phyloP scores from a whole-genome alignment of 2,888 invertebrate genomes.

The Amphipyra berbera region DNA sequence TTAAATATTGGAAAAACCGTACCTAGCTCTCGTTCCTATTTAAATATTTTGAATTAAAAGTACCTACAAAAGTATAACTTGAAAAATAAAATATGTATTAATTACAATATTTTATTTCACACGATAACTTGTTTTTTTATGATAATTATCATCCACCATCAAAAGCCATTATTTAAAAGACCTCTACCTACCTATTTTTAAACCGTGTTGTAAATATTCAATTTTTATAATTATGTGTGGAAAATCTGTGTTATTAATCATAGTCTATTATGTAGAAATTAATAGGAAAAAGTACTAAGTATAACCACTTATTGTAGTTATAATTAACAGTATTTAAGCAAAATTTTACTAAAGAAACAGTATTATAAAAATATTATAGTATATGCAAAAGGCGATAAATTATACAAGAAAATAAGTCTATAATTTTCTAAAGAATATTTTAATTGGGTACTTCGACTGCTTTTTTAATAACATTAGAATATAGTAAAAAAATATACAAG shows the following conservation, averaged over 20 bases:
- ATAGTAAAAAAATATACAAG: too few species aligned
- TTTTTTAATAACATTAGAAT: too few species aligned
- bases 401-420: neutral
- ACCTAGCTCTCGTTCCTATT: constrained; percentile 1
- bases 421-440: too few species aligned
- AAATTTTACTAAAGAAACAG: constrained; percentile 10
- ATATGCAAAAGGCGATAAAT: neutral
- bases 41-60: too few species aligned
- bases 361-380: constrained; percentile 22
- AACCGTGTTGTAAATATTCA: constrained; percentile 46
- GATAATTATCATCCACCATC: too few species aligned
- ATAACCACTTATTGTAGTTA: neutral
- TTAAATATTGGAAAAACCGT: constrained; percentile 3
- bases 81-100: too few species aligned
- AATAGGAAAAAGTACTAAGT: constrained; percentile 19
- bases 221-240: constrained; percentile 54
- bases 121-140: too few species aligned
- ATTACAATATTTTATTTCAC: too few species aligned
- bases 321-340: constrained; percentile 13
- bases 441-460: too few species aligned
- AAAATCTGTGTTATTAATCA: constrained; percentile 60
- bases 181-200: constrained; percentile 1
- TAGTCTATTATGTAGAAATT: constrained; percentile 46
- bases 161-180: constrained; percentile 12
- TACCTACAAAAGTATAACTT: too few species aligned